Percentiles rank a stretch among this genome's conserved stretches.
Evolutionary conservation across 2,797 vertebrate genomes (phyloP).

Genomic region (Myotis vivesi): DNA sequence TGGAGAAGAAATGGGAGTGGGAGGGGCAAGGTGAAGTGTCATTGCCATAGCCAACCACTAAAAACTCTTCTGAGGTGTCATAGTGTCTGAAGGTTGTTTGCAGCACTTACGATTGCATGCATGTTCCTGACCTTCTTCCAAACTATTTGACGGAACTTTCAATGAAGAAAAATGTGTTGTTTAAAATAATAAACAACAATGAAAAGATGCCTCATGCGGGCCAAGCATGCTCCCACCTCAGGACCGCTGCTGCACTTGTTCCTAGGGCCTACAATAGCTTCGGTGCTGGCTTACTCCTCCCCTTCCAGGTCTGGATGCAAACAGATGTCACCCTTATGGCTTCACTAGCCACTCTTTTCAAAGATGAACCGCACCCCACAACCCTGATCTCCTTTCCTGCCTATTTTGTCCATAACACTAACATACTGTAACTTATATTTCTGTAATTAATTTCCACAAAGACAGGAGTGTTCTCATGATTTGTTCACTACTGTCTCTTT

Average conservation of each 20-base stretch:
- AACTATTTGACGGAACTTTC: background rate
- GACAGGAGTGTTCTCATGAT: background rate
- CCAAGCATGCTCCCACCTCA: background rate
- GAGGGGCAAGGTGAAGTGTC: background rate
- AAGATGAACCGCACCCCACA: background rate
- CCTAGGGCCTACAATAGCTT: background rate
- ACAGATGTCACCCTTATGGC: background rate
- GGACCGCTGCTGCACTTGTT: background rate
- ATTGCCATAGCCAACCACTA: too few species aligned
- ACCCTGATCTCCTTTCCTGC: background rate
- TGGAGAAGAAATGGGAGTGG: background rate
- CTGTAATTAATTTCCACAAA: background rate
- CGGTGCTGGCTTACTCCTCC: background rate
- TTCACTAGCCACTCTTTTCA: background rate
- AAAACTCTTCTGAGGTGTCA: background rate
- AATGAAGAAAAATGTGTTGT: background rate
- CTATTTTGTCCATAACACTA: background rate
- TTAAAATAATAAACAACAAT: constrained; percentile 10
- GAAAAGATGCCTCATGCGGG: background rate
- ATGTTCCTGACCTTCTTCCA: background rate
- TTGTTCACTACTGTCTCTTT: background rate
- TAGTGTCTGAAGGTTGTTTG: background rate
- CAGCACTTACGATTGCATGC: background rate
- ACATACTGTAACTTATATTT: background rate
- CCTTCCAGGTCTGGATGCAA: background rate